Conservation (phyloP, 2,888 invertebrate species). For the Hirtodrosophila trivittata region DNA sequence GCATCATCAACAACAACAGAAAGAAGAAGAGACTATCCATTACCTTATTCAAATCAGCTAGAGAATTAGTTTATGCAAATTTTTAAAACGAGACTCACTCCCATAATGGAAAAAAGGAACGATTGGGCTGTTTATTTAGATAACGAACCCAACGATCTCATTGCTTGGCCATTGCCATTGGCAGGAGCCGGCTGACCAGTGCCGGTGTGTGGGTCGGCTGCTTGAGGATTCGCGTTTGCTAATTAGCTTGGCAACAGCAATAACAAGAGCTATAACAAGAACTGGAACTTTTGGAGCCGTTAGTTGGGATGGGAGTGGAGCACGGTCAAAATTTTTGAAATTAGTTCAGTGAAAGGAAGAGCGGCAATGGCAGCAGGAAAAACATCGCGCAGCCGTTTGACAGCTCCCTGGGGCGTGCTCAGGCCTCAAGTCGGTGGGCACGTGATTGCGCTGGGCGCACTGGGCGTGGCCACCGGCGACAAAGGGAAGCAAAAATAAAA, state of each 20-base stretch:
- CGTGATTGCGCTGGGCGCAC: constrained; percentile 64
- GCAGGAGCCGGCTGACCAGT: constrained; percentile 17
- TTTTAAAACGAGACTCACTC: constrained; percentile 54
- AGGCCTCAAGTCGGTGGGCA: constrained; percentile 75
- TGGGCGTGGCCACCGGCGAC: constrained; percentile 54
- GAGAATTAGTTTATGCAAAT: constrained; percentile 78
- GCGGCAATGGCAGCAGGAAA: constrained; percentile 35
- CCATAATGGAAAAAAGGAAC: neutral
- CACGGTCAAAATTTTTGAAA: constrained; percentile 53
- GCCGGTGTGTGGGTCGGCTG: neutral
- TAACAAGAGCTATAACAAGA: constrained; percentile 50
- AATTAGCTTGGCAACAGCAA: constrained; percentile 66
- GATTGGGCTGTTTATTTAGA: constrained; percentile 62
- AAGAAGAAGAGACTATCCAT: constrained; percentile 44
- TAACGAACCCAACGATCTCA: constrained; percentile 45
- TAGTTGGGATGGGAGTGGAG: neutral
- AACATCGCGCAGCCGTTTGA: constrained; percentile 60
- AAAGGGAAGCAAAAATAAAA: constrained; percentile 20
- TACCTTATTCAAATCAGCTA: constrained; percentile 80
- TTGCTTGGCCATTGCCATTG: constrained; percentile 31
- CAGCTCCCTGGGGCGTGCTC: constrained; percentile 77
- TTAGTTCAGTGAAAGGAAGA: constrained; percentile 47
- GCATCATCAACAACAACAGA: constrained; percentile 3
- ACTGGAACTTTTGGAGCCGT: constrained; percentile 26
- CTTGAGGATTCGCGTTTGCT: constrained; percentile 55